A percentile compares a stretch with the other conserved stretches of the same genome.
Conservation (phyloP, 2,113 vertebrate genomes). For the Egretta garzetta region DNA sequence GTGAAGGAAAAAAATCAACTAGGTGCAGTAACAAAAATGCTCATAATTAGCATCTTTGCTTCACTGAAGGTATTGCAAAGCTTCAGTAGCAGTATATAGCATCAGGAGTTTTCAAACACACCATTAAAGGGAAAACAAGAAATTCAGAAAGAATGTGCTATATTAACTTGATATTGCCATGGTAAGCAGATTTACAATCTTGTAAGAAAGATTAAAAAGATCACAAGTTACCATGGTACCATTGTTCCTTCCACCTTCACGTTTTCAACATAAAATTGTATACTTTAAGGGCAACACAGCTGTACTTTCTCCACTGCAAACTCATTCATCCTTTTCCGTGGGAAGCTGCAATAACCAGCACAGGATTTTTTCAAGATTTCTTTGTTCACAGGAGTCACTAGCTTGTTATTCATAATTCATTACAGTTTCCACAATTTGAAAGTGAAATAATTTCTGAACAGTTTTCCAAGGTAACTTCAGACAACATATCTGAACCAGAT, state of each 20-base stretch:
- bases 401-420: background rate
- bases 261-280: constrained; percentile 17
- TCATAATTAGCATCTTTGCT: constrained; percentile 1
- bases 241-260: constrained; percentile 23
- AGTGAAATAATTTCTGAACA: background rate
- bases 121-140: background rate
- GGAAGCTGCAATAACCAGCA: background rate
- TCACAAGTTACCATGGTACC: constrained; percentile 42
- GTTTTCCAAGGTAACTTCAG: background rate
- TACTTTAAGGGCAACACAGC: background rate
- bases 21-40: background rate
- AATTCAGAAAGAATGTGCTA: background rate
- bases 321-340: background rate
- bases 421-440: background rate
- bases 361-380: background rate
- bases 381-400: background rate
- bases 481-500: background rate
- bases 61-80: background rate
- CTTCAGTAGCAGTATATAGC: background rate
- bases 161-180: constrained; percentile 25
- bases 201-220: constrained; percentile 24
- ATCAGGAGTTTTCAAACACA: constrained; percentile 22
- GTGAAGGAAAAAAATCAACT: background rate
- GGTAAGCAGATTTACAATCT: constrained; percentile 30
- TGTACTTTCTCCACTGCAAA: background rate